Base-by-base conservation (phyloP, 2,888 invertebrate genomes). In the Caenorhabditis sp. region DNA sequence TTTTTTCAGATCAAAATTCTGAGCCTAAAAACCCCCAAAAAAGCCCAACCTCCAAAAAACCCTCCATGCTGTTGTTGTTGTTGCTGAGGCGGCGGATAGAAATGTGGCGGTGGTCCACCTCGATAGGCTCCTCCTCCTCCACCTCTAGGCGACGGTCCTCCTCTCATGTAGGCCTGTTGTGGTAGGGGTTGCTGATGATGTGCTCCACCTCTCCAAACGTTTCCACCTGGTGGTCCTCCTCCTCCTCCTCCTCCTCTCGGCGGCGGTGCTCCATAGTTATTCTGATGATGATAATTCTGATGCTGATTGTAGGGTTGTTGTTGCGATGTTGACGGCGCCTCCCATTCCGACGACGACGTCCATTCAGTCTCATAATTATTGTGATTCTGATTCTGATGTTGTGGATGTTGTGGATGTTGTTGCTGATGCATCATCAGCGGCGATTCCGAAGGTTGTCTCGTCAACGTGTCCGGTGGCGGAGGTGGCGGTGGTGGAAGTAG, bases 401-500 rank as follows among this genome's bases (percentile, higher is more conserved):
- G 51, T 23, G 19, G 21, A 5, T n/a, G 51, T 3, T n/a, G 51
- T 12, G 19, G 23, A 51, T 26, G 6, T 6, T 55, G n/a, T 24
- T 26, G 55, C 1, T 51, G 21, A 19, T 23, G 21, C 37, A 54
- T 37, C 36, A 53, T 53, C 19, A 23, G 55, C 55, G 62, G 55
- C 14, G 57, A 43, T 1, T 10, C n/a, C 49, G 49, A 19, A 8
- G 5, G 6, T 8, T 14, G 14, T 14, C 3, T 14, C 17, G 49
- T 5, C 49, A 49, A 8, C 19, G 23, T 61, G 12, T 54, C 62
- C 19, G 70, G 66, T 36, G 69, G 69, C 31, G 61, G 54, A n/a
- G 53, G 62, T 21, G 70, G 70, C 17, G 70, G 66, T 24, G 66
- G 66, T 12, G 68, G 68, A 50, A 50, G 37, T 3, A 14, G 54